A percentile compares a stretch with the other conserved stretches of the same genome.
Evolutionary conservation across 2,888 invertebrate species (phyloP).

Genomic region (Drosophila longiperda): DNA sequence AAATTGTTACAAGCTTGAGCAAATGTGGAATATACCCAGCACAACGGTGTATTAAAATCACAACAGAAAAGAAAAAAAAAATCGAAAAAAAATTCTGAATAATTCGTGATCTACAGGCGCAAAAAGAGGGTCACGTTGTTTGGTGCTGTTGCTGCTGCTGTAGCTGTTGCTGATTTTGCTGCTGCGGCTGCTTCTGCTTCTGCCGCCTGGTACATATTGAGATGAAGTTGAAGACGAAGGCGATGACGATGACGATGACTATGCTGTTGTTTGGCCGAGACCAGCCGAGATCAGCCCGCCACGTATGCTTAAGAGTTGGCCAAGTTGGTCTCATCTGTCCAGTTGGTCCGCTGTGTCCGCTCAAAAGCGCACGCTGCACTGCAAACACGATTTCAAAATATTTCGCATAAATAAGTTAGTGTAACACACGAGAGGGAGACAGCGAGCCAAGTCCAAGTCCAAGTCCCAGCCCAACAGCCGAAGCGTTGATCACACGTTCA

Average conservation of each 20-base stretch:
- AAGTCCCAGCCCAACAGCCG: conserved; percentile 43
- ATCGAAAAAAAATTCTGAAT: conserved; percentile 72
- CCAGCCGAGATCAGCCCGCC: conserved; percentile 35
- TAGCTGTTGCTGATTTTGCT: conserved; percentile 14
- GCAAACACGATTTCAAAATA: conserved; percentile 82
- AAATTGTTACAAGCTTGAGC: background rate
- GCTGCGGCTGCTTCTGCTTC: conserved; percentile 15
- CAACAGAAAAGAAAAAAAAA: conserved; percentile 44
- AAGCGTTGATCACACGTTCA: conserved; percentile 82
- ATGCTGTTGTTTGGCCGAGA: conserved; percentile 58
- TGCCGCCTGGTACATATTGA: conserved; percentile 9
- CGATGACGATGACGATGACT: conserved; percentile 54
- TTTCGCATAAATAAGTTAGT: conserved; percentile 84
- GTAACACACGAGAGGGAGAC: conserved; percentile 80
- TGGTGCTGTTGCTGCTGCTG: conserved; percentile 35
- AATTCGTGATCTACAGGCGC: conserved; percentile 84
- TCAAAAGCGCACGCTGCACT: conserved; percentile 76
- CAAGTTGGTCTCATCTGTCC: conserved; percentile 41
- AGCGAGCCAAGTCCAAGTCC: conserved; percentile 44
- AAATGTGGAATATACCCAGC: conserved; percentile 18
- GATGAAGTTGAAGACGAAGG: conserved; percentile 38
- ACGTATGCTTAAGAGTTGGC: conserved; percentile 53
- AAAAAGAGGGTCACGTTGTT: conserved; percentile 84
- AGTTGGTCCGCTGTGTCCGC: conserved; percentile 46
- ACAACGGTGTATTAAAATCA: conserved; percentile 19